Evolutionary conservation across 2,797 vertebrate species (phyloP), one percentile per base, ranked within the genome.

Genomic region (Myiothlypis chrysogaster): DNA sequence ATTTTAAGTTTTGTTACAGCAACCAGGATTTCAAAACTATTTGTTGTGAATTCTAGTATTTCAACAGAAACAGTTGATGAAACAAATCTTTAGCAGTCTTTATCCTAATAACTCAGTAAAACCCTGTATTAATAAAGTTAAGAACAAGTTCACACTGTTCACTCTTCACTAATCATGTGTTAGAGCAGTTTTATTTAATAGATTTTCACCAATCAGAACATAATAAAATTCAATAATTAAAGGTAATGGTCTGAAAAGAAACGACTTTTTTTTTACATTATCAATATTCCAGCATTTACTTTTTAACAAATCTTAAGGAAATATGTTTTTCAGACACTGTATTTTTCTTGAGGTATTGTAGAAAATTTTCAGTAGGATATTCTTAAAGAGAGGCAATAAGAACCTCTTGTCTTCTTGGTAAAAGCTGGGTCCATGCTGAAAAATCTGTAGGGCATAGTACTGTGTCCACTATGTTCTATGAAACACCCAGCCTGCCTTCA

Each of bases 241-340:
- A 55, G 44, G 18, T 34, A 61, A 69, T 56, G 8, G 7, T 47
- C 27, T 37, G 41, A 78, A 64, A 49, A 75, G 49, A 1, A 56
- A 12, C 6, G 0, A 21, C 5, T 18, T 23, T 55, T 39, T 17
- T 30, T 2, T 13, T 4, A 43, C 14, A 34, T 7, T 22, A 32
- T 2, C 22, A 5, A 1, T 53, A 71, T 32, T 83, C 69, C 50
- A 84, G 27, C 19, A 43, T 50, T 82, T 84, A 34, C 6, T 71
- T 90, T 75, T 71, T 8, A 83, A 65, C 4, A 63, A 30, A 76
- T 35, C 12, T 55, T 44, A 55, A 44, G 16, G 22, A 79, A 84
- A 66, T 49, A 4, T 1, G 11, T 44, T 72, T 79, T 90, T 65
- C 65, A 76, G 59, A 73, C 17, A 23, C 30, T 71, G 43, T 4